These are phyloP conservation scores for Miltochrista miniata DNA, from an alignment of 2,888 invertebrate species.

Conservation along the genomic window DNA sequence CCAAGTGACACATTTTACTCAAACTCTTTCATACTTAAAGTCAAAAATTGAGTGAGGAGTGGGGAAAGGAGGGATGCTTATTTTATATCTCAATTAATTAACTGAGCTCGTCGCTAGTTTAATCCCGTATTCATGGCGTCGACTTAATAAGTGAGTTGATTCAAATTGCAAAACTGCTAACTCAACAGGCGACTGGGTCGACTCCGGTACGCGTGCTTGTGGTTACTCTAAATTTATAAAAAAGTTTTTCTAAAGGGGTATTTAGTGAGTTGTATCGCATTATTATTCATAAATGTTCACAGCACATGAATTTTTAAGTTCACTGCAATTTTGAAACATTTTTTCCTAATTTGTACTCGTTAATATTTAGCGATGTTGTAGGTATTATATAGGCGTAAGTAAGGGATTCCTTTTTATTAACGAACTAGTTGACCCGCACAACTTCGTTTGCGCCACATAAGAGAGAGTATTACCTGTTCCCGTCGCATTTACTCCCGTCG, in stretches of 20 bases:
- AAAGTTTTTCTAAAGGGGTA: not conserved
- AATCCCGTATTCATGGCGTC: slow-evolving; percentile 45
- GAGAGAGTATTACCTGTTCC: too few species aligned
- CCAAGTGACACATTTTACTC: slow-evolving; percentile 16
- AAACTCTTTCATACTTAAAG: slow-evolving; percentile 32
- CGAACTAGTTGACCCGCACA: too few species aligned
- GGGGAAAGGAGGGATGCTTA: slow-evolving; percentile 27
- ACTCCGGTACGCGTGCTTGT: slow-evolving; percentile 5
- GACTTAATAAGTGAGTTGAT: slow-evolving; percentile 49
- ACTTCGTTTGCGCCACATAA: too few species aligned
- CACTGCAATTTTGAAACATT: too few species aligned
- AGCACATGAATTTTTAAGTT: too few species aligned
- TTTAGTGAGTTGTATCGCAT: too few species aligned
- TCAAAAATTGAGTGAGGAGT: slow-evolving; percentile 32
- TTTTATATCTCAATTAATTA: slow-evolving; percentile 51
- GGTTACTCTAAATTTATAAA: not conserved
- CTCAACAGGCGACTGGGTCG: slow-evolving; percentile 39
- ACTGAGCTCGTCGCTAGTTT: slow-evolving; percentile 29
- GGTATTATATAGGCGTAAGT: too few species aligned
- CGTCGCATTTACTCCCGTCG: too few species aligned
- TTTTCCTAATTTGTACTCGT: too few species aligned
- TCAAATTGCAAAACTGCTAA: slow-evolving; percentile 49
- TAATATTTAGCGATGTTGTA: too few species aligned
- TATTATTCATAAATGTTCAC: too few species aligned
- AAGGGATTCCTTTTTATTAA: too few species aligned